Evolutionary conservation across 1,140 invertebrate species (phyloP), one percentile per base, ranked within the genome.

Genomic region (Contarinia nasturtii): DNA sequence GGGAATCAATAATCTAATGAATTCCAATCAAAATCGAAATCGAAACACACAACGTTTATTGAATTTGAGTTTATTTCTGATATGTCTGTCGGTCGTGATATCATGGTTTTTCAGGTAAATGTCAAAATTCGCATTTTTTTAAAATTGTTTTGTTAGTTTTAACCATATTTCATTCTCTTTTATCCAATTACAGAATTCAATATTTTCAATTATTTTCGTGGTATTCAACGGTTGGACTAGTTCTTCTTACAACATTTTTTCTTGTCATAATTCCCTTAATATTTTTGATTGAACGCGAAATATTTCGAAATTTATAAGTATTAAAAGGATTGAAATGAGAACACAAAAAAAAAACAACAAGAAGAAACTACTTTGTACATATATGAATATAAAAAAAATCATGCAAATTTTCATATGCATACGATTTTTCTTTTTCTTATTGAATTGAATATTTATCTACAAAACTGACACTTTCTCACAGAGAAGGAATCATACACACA

Each of bases 151-250:
- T 40, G 3, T 4, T n/a, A 40, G 7, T 3, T 4, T 5, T 15
- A 4, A 7, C 37, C 17, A 18, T 12, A 18, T 40, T 18, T 18
- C 5, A 3, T n/a, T 15, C 37, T 40, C 14, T 18, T 43, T 17
- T 18, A 7, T 12, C 18, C 5, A 18, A 5, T 21, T 20, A 17
- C 44, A 49, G 48, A 41, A 18, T 49, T 33, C 48, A 45, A 40
- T 49, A 49, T 41, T 17, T n/a, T 33, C 22, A 40, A 41, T 34
- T 49, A 42, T 49, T 49, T 36, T 45, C 48, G 4, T 49, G 43
- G 44, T 49, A 49, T 34, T 49, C 48, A 49, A 49, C 48, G 2
- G 20, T 42, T 14, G 48, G 43, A 14, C 37, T 49, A 33, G 27
- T 45, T 19, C 22, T 49, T 7, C 17, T 49, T 17, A 49, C 48